Percentiles rank a stretch among this genome's conserved stretches.
Conservation (phyloP, 2,888 invertebrate genomes). For the Taphrorychus bicolor region DNA sequence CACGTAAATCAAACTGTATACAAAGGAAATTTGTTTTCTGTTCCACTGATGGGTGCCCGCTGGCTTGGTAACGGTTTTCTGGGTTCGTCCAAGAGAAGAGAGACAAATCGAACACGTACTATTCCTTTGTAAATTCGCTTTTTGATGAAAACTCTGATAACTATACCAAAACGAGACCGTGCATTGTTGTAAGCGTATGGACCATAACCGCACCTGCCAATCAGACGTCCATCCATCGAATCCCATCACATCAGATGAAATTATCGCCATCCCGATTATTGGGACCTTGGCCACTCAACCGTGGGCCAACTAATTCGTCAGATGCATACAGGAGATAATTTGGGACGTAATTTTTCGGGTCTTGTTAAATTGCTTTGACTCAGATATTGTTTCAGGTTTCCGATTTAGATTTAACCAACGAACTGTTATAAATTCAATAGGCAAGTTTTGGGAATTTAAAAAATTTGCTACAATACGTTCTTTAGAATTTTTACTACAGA, state of each 20-base stretch:
- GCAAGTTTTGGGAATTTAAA: no score
- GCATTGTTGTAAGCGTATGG: not conserved
- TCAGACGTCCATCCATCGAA: constrained; percentile 42
- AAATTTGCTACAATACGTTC: no score
- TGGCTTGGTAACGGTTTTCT: not conserved
- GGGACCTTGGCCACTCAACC: constrained; percentile 29
- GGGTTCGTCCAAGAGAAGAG: not conserved
- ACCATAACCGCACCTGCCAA: constrained; percentile 44
- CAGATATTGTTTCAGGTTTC: no score
- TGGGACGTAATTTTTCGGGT: not conserved
- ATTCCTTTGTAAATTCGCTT: not conserved
- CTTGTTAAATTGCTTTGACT: no score
- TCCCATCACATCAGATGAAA: constrained; percentile 27
- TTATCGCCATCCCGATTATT: constrained; percentile 14
- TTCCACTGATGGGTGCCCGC: not conserved
- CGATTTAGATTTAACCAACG: no score
- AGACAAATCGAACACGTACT: no score
- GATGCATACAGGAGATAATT: constrained; percentile 26
- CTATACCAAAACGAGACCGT: not conserved
- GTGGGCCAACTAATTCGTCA: constrained; percentile 25
- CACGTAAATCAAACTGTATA: constrained; percentile 7
- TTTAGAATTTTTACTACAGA: no score
- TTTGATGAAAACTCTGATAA: not conserved
- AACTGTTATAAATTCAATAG: no score
- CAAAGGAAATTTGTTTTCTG: constrained; percentile 7